Evolutionary conservation across 2,888 invertebrate genomes (phyloP).

Genomic region (Punctoribates punctum): DNA sequence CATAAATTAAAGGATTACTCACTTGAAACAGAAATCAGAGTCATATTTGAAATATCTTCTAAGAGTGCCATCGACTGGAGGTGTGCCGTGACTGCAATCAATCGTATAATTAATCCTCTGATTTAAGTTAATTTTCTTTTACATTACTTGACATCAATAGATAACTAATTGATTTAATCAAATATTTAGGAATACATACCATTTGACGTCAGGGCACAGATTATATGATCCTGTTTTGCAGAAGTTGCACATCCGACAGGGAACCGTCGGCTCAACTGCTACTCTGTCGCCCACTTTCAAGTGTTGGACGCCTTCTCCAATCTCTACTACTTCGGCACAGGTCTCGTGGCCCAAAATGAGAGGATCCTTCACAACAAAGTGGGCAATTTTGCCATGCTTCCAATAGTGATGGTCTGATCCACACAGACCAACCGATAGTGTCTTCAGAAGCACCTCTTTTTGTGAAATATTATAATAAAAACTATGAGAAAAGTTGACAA

Average conservation of each 20-base stretch:
- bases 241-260: conserved; percentile 54
- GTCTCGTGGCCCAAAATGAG: conserved; percentile 59
- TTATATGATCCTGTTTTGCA: conserved; percentile 59
- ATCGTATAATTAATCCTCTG: neutral
- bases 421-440: conserved; percentile 57
- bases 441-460: conserved; percentile 37
- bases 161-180: neutral
- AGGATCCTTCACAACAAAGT: conserved; percentile 55
- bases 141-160: neutral
- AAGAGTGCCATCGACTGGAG: conserved; percentile 57
- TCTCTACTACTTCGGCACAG: conserved; percentile 52
- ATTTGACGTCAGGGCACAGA: conserved; percentile 55
- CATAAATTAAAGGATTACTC: neutral
- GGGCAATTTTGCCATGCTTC: conserved; percentile 56
- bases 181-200: neutral
- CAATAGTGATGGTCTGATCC: conserved; percentile 59
- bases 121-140: neutral
- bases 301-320: conserved; percentile 55
- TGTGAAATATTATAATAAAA: neutral
- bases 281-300: conserved; percentile 53
- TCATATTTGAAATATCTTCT: conserved; percentile 55
- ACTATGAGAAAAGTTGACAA: neutral
- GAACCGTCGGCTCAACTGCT: conserved; percentile 55
- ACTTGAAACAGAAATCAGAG: conserved; percentile 58
- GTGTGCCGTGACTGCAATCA: conserved; percentile 54